Evolutionary conservation across 2,113 vertebrate species (phyloP).

Genomic region (Fukomys damarensis): DNA sequence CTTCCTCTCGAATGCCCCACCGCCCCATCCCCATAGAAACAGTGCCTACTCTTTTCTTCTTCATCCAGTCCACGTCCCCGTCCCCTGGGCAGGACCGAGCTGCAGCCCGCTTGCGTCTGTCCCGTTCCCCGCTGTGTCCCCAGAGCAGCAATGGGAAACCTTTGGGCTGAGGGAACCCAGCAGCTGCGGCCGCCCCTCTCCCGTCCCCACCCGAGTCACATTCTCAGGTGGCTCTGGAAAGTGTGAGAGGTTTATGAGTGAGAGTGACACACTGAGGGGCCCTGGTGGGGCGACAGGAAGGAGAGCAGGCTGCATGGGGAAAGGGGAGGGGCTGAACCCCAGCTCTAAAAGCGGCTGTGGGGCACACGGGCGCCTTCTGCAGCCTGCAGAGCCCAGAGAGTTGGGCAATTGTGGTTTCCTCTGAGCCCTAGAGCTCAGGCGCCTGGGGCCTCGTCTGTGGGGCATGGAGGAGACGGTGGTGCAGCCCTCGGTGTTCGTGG

Average conservation of each 20-base stretch:
- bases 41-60: background rate
- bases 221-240: constrained; percentile 61
- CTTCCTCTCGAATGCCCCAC: background rate
- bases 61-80: background rate
- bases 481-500: constrained; percentile 85
- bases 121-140: background rate
- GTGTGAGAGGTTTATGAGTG: constrained; percentile 60
- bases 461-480: constrained; percentile 72
- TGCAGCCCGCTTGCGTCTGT: too few relatives aligned
- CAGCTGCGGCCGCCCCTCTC: background rate
- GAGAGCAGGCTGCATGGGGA: background rate
- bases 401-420: constrained; percentile 79
- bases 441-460: background rate
- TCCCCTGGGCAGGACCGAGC: background rate
- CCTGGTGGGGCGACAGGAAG: constrained; percentile 40
- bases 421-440: background rate
- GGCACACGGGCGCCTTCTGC: background rate
- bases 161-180: background rate
- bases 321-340: constrained; percentile 62
- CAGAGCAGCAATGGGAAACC: background rate
- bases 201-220: constrained; percentile 46
- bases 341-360: constrained; percentile 31
- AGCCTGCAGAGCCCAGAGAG: background rate
- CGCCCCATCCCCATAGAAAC: background rate
- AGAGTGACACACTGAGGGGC: background rate